A percentile compares a stretch with the other conserved stretches of the same genome.
Conservation (phyloP, 2,888 invertebrate species). For the Liodrosophila aerea region DNA sequence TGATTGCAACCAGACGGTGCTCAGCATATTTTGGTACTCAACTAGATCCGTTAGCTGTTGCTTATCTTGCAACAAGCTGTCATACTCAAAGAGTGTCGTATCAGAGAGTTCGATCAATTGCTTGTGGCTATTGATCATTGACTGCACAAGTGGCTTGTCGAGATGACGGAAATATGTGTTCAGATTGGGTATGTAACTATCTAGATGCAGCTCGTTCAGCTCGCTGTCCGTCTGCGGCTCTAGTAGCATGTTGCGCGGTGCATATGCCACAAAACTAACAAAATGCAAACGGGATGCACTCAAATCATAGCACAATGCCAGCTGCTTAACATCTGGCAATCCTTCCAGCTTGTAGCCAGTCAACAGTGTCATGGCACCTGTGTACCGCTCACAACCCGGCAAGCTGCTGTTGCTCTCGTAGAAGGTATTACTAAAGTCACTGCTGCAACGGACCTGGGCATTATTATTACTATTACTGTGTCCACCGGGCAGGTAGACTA, state of each 20-base stretch:
- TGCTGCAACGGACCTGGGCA: slow-evolving; percentile 13
- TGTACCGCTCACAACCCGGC: slow-evolving; percentile 21
- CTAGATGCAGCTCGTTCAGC: slow-evolving; percentile 20
- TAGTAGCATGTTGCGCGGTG: slow-evolving; percentile 18
- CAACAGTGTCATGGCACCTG: slow-evolving; percentile 33
- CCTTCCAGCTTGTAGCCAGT: slow-evolving; percentile 22
- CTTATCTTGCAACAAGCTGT: slow-evolving; percentile 34
- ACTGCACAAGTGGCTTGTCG: background rate
- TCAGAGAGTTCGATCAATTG: slow-evolving; percentile 18
- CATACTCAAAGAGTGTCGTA: slow-evolving; percentile 21
- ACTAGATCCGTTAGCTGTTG: background rate
- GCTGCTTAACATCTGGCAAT: slow-evolving; percentile 19
- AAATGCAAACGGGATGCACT: slow-evolving; percentile 16
- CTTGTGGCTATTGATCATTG: background rate
- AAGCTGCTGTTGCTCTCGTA: slow-evolving; percentile 39
- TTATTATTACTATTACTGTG: too few relatives aligned
- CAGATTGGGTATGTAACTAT: slow-evolving; percentile 23
- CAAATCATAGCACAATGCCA: slow-evolving; percentile 45
- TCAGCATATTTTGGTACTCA: slow-evolving; percentile 20
- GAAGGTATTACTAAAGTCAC: background rate
- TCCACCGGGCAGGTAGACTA: background rate
- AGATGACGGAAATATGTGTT: slow-evolving; percentile 24
- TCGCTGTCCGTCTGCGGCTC: slow-evolving; percentile 3
- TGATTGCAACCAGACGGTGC: slow-evolving; percentile 36
- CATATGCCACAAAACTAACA: slow-evolving; percentile 26